These are phyloP conservation scores for Polyodon spathula DNA, from an alignment of 2,113 vertebrate species.

Conservation along the genomic window DNA sequence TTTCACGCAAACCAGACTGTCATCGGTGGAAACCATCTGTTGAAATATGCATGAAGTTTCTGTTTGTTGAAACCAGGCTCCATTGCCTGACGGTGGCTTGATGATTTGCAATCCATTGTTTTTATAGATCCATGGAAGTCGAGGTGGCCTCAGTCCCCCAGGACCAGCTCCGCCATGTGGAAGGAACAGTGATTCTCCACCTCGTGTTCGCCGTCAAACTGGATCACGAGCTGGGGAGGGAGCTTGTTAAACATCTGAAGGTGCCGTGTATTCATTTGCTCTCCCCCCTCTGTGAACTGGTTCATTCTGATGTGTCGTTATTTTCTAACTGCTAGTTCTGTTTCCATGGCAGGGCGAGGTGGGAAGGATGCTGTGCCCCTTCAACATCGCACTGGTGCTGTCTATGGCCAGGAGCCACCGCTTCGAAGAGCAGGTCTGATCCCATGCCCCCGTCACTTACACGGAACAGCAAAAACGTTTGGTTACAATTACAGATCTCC, in stretches of 20 bases:
- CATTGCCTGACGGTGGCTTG: neutral
- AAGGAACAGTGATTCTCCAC: conserved; percentile 89
- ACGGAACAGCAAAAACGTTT: no score
- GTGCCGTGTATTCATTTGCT: conserved; percentile 37
- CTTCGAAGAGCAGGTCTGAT: conserved; percentile 78
- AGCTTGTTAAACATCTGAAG: conserved; percentile 81
- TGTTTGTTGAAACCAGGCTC: no score
- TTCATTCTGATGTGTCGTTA: neutral
- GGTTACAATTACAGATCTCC: no score
- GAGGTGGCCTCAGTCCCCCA: conserved; percentile 70
- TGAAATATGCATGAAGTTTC: no score
- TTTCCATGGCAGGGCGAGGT: conserved; percentile 63
- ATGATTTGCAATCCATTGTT: conserved; percentile 15
- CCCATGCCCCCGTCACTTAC: no score
- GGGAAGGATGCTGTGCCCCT: conserved; percentile 65
- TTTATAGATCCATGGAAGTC: conserved; percentile 64
- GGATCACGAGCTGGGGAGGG: conserved; percentile 79
- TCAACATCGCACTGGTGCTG: conserved; percentile 80
- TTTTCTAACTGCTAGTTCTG: conserved; percentile 27
- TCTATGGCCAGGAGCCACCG: conserved; percentile 82
- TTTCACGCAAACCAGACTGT: no score
- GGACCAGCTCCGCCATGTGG: conserved; percentile 80
- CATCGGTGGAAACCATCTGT: no score
- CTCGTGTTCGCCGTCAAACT: conserved; percentile 79
- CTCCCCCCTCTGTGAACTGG: neutral